These are phyloP conservation scores for Petrosia ficiformis DNA, from an alignment of 37 sponge, comb jelly and placozoan species.

Conservation along the genomic window DNA sequence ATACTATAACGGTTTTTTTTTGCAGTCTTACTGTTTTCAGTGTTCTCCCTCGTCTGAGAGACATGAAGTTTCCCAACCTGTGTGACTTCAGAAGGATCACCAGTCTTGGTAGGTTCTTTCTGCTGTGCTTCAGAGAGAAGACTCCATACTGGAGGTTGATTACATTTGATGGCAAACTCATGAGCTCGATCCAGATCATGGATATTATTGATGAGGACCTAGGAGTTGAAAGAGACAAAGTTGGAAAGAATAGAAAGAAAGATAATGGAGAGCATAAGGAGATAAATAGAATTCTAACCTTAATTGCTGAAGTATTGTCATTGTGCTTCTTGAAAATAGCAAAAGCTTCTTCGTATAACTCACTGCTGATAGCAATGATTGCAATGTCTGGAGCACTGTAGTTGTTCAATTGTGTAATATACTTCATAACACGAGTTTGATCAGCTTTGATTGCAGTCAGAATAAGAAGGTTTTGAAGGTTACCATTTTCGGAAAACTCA, in stretches of 20 bases:
- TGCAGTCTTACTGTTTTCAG: no score
- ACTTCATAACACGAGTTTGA: slow-evolving; percentile 94
- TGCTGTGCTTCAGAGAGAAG: slow-evolving; percentile 94
- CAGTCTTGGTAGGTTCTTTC: slow-evolving; percentile 89
- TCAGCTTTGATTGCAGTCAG: slow-evolving; percentile 97
- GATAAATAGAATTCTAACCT: slow-evolving; percentile 39
- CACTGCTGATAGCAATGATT: slow-evolving; percentile 95
- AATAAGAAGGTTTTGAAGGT: slow-evolving; percentile 97
- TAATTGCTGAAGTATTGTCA: slow-evolving; percentile 98
- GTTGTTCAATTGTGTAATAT: slow-evolving; percentile 99
- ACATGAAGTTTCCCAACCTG: slow-evolving; percentile 86
- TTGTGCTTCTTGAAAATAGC: slow-evolving; percentile 99
- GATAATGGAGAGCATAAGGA: not conserved
- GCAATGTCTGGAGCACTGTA: slow-evolving; percentile 99
- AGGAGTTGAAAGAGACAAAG: no score
- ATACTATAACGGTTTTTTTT: no score
- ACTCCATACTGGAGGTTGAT: slow-evolving; percentile 95
- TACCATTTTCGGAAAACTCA: slow-evolving; percentile 93
- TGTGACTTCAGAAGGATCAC: slow-evolving; percentile 97
- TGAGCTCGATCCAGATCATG: slow-evolving; percentile 96
- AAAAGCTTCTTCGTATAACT: slow-evolving; percentile 98
- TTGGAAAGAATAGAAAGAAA: not conserved
- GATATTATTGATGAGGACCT: slow-evolving; percentile 92
- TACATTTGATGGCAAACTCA: slow-evolving; percentile 99
- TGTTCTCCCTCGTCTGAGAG: no score